Base-by-base conservation (phyloP, 2,797 vertebrate genomes). In the Xiphophorus birchmanni region DNA sequence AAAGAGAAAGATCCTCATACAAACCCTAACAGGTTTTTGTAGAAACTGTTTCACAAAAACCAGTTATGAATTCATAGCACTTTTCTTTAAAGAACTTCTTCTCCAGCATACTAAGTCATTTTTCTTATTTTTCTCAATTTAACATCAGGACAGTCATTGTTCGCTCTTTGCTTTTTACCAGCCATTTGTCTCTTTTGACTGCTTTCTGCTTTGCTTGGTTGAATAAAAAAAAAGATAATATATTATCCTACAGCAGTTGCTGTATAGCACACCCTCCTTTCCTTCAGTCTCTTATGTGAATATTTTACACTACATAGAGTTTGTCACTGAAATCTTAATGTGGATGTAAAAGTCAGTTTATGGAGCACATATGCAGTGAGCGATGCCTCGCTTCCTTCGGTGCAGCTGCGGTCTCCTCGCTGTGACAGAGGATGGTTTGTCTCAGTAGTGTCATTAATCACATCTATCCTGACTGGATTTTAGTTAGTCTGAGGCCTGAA, bases 131-230 rank as follows among this genome's bases (percentile, higher is more conserved):
- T 71, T 78, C 84, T 83, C 80, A 82, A 90, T 90, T 91, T 89
- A 86, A 89, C 83, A 88, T 84, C 76, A 85, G 80, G 81, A 88
- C 78, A 77, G 80, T 84, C 77, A 80, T 87, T 90, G 45, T 69
- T 77, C 18, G 35, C 81, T 86, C 77, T 82, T 90, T 86, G 82
- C 54, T 37, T 90, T 87, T 82, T 87, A 77, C 84, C 80, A 78
- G 69, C 83, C 81, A 86, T 91, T 82, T 45, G 83, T 80, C 65
- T 92, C 86, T 79, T 89, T 75, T 77, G 76, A 83, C 77, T 83
- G 67, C 82, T 71, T 80, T 76, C 78, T 76, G 45, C 76, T 83
- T 82, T 84, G 82, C 87, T 91, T 81, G 82, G 76, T 8, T 85
- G 76, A 78, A 87, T 81, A 82, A 87, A 86, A 87, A 87, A 82